A percentile compares a stretch with the other conserved stretches of the same genome.
Conservation (phyloP, 1,140 invertebrate genomes). For the Hetaerina americana region DNA sequence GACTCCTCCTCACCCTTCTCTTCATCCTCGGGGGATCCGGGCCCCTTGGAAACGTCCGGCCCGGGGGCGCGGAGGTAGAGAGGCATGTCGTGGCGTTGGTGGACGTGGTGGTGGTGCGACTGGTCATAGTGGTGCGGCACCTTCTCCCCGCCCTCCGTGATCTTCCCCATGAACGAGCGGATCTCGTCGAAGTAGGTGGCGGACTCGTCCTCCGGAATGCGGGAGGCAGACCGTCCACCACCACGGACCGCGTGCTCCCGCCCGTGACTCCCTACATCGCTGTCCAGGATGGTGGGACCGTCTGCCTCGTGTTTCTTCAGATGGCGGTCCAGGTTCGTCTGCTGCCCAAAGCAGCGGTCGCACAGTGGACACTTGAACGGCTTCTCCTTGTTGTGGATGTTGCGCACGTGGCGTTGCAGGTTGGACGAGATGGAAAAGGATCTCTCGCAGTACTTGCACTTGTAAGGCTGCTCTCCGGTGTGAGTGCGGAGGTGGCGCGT, state of each 20-base stretch:
- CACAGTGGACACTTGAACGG: conserved; percentile 77
- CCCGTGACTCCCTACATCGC: conserved; percentile 7
- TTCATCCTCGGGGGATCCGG: not conserved
- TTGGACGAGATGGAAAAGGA: conserved; percentile 98
- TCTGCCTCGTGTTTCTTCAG: conserved; percentile 96
- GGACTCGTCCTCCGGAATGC: conserved; percentile 48
- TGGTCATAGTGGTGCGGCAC: not conserved
- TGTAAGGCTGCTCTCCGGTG: conserved; percentile 96
- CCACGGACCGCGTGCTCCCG: conserved; percentile 15
- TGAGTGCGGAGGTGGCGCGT: conserved; percentile 94
- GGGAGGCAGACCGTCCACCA: conserved; percentile 28
- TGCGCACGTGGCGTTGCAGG: conserved; percentile 94
- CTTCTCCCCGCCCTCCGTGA: conserved; percentile 37
- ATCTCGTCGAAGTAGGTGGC: conserved; percentile 83
- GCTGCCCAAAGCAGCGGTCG: conserved; percentile 91
- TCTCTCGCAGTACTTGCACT: conserved; percentile 95
- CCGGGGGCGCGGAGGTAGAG: not conserved
- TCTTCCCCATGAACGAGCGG: conserved; percentile 84
- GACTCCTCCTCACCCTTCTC: not conserved
- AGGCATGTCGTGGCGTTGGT: not conserved
- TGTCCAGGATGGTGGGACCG: conserved; percentile 54
- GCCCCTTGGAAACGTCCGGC: not conserved
- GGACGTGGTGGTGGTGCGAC: not conserved
- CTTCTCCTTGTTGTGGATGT: conserved; percentile 97
- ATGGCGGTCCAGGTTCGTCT: conserved; percentile 95